phyloP scores from a whole-genome alignment of 2,797 vertebrate species.

The Phrynocephalus forsythii region DNA sequence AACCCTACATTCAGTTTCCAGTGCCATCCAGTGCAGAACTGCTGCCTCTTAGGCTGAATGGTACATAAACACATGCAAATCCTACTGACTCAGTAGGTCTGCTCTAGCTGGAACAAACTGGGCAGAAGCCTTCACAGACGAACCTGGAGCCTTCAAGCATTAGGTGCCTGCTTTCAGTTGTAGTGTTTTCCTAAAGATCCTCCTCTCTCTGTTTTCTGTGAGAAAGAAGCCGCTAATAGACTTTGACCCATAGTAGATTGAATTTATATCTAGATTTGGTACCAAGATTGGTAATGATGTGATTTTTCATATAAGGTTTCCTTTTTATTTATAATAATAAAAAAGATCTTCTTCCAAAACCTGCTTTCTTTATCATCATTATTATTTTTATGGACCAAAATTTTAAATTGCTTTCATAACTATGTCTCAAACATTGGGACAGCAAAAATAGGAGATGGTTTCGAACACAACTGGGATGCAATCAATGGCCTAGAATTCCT shows the following conservation, averaged over 20 bases:
- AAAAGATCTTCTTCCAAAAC: neutral
- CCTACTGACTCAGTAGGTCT: too few relatives aligned
- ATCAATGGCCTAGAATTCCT: neutral
- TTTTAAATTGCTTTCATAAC: neutral
- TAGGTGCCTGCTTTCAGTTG: neutral
- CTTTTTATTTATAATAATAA: too few relatives aligned
- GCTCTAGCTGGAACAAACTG: too few relatives aligned
- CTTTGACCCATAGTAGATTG: too few relatives aligned
- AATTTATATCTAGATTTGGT: too few relatives aligned
- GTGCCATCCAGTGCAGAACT: too few relatives aligned
- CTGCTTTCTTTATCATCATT: neutral
- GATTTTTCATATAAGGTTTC: too few relatives aligned
- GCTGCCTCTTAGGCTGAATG: neutral
- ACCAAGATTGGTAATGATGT: too few relatives aligned
- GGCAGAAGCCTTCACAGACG: too few relatives aligned
- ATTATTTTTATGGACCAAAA: neutral
- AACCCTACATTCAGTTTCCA: too few relatives aligned
- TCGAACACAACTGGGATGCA: neutral
- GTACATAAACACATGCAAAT: too few relatives aligned
- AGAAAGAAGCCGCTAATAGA: too few relatives aligned
- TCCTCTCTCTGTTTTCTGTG: neutral
- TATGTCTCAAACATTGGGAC: neutral
- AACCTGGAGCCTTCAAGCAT: neutral
- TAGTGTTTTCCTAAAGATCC: neutral
- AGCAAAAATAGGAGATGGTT: neutral